Evolutionary conservation across 2,888 invertebrate species (phyloP).

Genomic region (Yponomeuta evonymella): DNA sequence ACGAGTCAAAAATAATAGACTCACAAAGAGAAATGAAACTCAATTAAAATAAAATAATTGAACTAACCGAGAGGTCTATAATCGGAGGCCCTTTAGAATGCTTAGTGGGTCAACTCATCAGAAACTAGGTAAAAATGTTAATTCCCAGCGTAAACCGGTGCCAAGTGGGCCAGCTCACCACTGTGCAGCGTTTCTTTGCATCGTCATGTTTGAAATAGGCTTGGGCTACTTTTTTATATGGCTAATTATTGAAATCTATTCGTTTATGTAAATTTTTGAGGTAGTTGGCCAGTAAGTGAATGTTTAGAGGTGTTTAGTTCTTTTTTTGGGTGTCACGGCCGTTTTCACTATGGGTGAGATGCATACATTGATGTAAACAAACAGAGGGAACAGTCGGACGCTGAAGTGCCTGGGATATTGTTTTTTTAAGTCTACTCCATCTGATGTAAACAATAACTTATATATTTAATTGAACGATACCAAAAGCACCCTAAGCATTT

Average conservation of each 20-base stretch:
- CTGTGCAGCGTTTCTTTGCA: constrained; percentile 1
- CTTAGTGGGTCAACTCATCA: constrained; percentile 8
- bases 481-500: too few relatives aligned
- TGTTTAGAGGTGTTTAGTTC: not conserved
- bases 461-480: too few relatives aligned
- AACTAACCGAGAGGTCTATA: too few relatives aligned
- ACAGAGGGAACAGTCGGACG: too few relatives aligned
- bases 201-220: not conserved
- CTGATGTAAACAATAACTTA: too few relatives aligned
- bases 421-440: too few relatives aligned
- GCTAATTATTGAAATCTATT: not conserved
- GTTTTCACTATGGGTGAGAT: too few relatives aligned
- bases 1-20: too few relatives aligned
- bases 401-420: too few relatives aligned
- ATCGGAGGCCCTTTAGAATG: not conserved
- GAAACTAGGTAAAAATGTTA: constrained; percentile 27
- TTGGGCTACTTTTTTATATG: not conserved
- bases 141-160: constrained; percentile 25
- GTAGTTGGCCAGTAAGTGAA: not conserved
- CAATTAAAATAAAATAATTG: not conserved
- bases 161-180: constrained; percentile 24
- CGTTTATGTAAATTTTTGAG: not conserved
- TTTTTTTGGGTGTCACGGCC: too few relatives aligned
- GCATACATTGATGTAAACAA: too few relatives aligned
- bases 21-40: not conserved